Percentiles rank a stretch among this genome's conserved stretches.
These are phyloP conservation scores for Psittacula echo DNA, from an alignment of 2,797 vertebrate species.

Conservation along the genomic window DNA sequence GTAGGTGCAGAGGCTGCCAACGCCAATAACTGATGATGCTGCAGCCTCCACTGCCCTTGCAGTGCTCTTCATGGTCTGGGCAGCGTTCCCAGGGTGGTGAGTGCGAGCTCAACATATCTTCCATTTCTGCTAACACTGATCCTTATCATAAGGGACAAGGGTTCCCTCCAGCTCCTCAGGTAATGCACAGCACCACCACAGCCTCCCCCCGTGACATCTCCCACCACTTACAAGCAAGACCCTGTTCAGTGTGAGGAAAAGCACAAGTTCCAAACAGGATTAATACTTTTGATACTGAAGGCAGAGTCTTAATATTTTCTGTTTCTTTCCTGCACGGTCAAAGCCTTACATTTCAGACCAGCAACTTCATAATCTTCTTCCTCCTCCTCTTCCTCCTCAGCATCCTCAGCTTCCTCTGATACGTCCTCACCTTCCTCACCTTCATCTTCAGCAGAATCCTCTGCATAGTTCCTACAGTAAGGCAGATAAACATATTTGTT, in stretches of 20 bases:
- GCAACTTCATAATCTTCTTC: constrained; percentile 88
- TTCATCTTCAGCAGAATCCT: constrained; percentile 88
- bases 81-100: neutral
- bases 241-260: neutral
- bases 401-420: constrained; percentile 82
- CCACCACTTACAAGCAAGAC: neutral
- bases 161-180: neutral
- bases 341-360: constrained; percentile 90
- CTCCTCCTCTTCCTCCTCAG: constrained; percentile 85
- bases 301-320: neutral
- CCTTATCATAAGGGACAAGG: neutral
- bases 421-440: constrained; percentile 83
- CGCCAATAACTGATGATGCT: neutral
- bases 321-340: neutral
- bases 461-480: constrained; percentile 87
- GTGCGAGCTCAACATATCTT: neutral
- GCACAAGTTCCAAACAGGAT: neutral
- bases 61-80: neutral
- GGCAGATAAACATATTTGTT: neutral
- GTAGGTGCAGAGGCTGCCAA: neutral
- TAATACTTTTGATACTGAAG: neutral
- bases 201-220: neutral
- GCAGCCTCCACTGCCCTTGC: neutral
- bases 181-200: neutral
- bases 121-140: neutral